Evolutionary conservation across 2,888 invertebrate species (phyloP).

Genomic region (Holacanthella duospinosa): DNA sequence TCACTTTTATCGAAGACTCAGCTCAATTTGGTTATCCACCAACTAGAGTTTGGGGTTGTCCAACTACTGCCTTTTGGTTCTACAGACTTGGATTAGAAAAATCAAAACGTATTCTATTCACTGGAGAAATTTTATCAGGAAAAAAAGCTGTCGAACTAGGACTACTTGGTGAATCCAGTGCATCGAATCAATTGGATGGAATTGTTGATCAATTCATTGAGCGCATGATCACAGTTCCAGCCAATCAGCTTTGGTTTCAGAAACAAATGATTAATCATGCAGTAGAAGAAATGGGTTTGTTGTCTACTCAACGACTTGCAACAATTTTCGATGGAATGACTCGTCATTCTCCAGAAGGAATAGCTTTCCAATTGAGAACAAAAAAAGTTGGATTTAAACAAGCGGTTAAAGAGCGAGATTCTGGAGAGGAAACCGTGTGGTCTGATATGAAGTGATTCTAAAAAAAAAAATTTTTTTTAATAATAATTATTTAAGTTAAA

Average conservation of each 20-base stretch:
- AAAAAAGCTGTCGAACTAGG: constrained; percentile 24
- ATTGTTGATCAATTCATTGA: constrained; percentile 25
- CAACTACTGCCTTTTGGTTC: constrained; percentile 32
- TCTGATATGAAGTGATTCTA: not conserved
- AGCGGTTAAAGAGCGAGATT: constrained; percentile 29
- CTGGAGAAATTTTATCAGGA: constrained; percentile 27
- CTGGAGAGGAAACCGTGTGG: constrained; percentile 23
- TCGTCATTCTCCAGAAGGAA: constrained; percentile 27
- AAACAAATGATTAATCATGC: constrained; percentile 30
- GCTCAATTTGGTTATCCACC: constrained; percentile 28
- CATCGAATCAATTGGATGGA: constrained; percentile 17
- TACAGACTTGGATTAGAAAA: constrained; percentile 30
- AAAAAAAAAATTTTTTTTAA: too few species aligned
- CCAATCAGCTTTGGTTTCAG: constrained; percentile 32
- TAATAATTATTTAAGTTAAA: too few species aligned
- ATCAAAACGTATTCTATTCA: constrained; percentile 29
- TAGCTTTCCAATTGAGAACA: constrained; percentile 28
- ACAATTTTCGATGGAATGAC: constrained; percentile 33
- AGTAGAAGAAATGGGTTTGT: constrained; percentile 26
- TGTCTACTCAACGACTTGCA: constrained; percentile 24
- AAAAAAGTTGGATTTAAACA: constrained; percentile 25
- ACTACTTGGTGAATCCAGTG: constrained; percentile 23
- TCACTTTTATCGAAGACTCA: constrained; percentile 26
- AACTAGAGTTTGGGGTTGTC: constrained; percentile 25
- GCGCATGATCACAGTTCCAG: constrained; percentile 23